Percentiles rank a stretch among this genome's conserved stretches.
Evolutionary conservation across 1,140 invertebrate genomes (phyloP).

Genomic region (Epicauta chinensis): DNA sequence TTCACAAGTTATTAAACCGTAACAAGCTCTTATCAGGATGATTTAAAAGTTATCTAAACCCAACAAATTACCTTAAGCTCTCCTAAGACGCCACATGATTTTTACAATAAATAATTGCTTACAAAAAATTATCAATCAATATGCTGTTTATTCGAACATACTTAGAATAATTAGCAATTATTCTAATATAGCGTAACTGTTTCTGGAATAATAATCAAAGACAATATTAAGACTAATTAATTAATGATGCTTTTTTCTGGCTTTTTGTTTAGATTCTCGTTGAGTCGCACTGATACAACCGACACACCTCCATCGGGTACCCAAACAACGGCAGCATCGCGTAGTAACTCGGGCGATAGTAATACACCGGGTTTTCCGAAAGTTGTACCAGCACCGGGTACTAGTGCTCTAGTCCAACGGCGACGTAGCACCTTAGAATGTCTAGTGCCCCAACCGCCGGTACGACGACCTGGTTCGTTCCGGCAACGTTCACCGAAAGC

Average conservation of each 20-base stretch:
- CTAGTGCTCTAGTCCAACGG: slow-evolving; percentile 46
- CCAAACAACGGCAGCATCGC: slow-evolving; percentile 19
- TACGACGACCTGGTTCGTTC: slow-evolving; percentile 53
- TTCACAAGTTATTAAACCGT: too few relatives aligned
- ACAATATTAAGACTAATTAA: neutral
- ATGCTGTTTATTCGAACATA: too few relatives aligned
- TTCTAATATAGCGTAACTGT: too few relatives aligned
- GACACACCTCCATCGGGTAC: slow-evolving; percentile 22
- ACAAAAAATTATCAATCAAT: too few relatives aligned
- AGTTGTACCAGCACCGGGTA: slow-evolving; percentile 59
- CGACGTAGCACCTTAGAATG: slow-evolving; percentile 54
- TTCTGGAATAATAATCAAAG: too few relatives aligned
- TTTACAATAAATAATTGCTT: too few relatives aligned
- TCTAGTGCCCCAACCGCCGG: slow-evolving; percentile 48
- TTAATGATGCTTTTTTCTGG: neutral
- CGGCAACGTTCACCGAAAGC: slow-evolving; percentile 50
- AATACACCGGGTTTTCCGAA: slow-evolving; percentile 50
- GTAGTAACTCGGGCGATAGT: slow-evolving; percentile 39
- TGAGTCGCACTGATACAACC: slow-evolving; percentile 32
- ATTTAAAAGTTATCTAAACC: too few relatives aligned
- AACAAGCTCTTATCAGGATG: too few relatives aligned
- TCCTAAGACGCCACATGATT: too few relatives aligned
- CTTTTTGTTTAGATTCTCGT: slow-evolving; percentile 33
- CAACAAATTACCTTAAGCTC: too few relatives aligned
- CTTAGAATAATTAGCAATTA: too few relatives aligned